Evolutionary conservation across 1,140 invertebrate species (phyloP), one percentile per base, ranked within the genome.

Genomic region (Trinorchestia longiramus): DNA sequence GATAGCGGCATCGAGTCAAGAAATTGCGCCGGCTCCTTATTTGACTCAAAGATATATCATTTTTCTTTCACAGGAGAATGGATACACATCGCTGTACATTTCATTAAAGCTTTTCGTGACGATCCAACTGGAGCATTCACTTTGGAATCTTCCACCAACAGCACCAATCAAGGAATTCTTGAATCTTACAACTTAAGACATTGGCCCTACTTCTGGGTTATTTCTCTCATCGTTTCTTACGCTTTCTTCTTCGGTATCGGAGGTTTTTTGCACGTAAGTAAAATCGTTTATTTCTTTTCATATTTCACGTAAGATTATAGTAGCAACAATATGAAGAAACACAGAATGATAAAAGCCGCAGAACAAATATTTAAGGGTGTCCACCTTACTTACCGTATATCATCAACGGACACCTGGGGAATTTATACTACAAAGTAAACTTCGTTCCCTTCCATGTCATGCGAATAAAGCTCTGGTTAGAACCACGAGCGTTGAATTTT

Each of bases 11-110:
- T 23, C 23, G 15, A 17, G 19, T 41, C n/a, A 15, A 90, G 15
- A 41, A 90, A 90, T 15, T 11, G 15, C 23, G 19, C n/a, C 15
- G 11, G 17, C 17, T 17, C 91, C 47, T 41, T 42, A 41, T 57
- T 87, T 92, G 88, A 95, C 53, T 44, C 41, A 0, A 90, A 43
- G 8, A 94, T 43, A 17, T 17, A 45, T 43, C 95, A 77, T 96
- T 88, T 44, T 90, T 96, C 90, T 97, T 97, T 97, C 97, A 96
- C 97, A 98, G 98, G 98, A 96, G 98, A 98, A 97, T 98, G 98
- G 98, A 97, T 98, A 36, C 97, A 98, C 19, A 98, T 98, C 95
- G 97, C 98, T 44, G 98, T 98, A 0, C 97, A 98, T 97, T 97
- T 98, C 19, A 97, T 97, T 40, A 98, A 98, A 97, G 97, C 98